These are phyloP conservation scores for Byasa hedistus DNA, from an alignment of 2,888 invertebrate genomes.

Conservation along the genomic window DNA sequence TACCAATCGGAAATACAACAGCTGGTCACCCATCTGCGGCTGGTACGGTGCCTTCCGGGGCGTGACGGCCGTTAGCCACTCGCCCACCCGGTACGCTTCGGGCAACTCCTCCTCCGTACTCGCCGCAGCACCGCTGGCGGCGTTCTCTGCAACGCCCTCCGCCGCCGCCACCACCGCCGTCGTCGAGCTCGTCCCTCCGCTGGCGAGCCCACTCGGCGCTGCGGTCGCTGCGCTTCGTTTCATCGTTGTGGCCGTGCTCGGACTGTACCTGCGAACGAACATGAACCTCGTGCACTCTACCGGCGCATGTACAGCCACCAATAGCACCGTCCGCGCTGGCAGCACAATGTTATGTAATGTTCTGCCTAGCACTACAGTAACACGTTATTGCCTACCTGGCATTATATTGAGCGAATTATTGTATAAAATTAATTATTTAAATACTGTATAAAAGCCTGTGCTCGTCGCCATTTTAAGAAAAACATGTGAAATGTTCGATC, in stretches of 20 bases:
- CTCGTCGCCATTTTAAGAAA: no score
- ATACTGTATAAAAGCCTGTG: no score
- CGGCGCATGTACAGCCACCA: neutral
- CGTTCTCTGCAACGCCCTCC: slow-evolving; percentile 17
- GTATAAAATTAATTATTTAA: no score
- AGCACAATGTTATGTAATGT: no score
- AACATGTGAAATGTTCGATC: no score
- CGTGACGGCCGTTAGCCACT: slow-evolving; percentile 95
- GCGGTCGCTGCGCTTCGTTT: slow-evolving; percentile 36
- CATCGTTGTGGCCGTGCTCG: slow-evolving; percentile 37
- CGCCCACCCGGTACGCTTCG: slow-evolving; percentile 90
- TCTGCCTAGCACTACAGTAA: no score
- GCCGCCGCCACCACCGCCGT: slow-evolving; percentile 17
- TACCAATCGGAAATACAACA: slow-evolving; percentile 85
- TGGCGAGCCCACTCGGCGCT: slow-evolving; percentile 9
- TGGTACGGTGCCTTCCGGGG: slow-evolving; percentile 97
- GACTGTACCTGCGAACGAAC: slow-evolving; percentile 43
- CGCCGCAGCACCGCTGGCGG: neutral
- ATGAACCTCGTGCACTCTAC: neutral
- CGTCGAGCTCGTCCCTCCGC: slow-evolving; percentile 22
- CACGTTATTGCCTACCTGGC: neutral
- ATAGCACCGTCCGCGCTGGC: neutral
- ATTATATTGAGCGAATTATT: no score
- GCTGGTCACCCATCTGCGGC: slow-evolving; percentile 95
- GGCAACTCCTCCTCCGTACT: slow-evolving; percentile 78